Evolutionary conservation across 2,113 vertebrate species (phyloP), one percentile per base, ranked within the genome.

Genomic region (Clupea harengus): DNA sequence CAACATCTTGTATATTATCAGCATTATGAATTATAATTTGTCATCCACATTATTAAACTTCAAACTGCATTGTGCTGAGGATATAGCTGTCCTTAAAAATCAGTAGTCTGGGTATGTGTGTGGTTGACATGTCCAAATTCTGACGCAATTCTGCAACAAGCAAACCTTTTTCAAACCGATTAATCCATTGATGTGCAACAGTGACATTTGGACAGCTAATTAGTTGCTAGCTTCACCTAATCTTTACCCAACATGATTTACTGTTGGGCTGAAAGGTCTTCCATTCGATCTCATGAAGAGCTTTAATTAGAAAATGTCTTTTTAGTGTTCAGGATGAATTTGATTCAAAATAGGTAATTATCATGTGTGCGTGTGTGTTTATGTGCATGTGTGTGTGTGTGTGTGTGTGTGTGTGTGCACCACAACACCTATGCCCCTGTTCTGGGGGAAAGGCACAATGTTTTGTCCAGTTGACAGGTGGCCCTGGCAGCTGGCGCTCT

Each of bases 381-480:
- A 9, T 25, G 10, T 8, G n/a, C 20, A n/a, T 25, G 20, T 9
- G 57, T 28, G 60, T 25, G n/a, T 28, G n/a, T 25, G 60, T 67
- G 22, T 10, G 9, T 25, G 60, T 10, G 10, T 25, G 60, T 67
- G 60, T 13, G 60, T 25, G 60, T 5, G 6, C 20, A 67, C 60
- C n/a, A n/a, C n/a, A 25, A 57, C 10, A 18, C 57, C 8, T 13
- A 28, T 32, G 28, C 1, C 25, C 9, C n/a, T 28, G 25, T 25
- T 28, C 64, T 60, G 64, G 25, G 11, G 64, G 64, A 28, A 28
- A 72, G n/a, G 15, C 10, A 72, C 25, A 1, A 13, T 25, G 64
- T 25, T 72, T 7, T 72, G 64, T 72, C 64, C 64, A 72, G 64
- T 28, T 60, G 64, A 72, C 64, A 72, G 64, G 64, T 72, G 64